Conservation (phyloP, 2,113 vertebrate genomes). For the Cottus gobio region DNA sequence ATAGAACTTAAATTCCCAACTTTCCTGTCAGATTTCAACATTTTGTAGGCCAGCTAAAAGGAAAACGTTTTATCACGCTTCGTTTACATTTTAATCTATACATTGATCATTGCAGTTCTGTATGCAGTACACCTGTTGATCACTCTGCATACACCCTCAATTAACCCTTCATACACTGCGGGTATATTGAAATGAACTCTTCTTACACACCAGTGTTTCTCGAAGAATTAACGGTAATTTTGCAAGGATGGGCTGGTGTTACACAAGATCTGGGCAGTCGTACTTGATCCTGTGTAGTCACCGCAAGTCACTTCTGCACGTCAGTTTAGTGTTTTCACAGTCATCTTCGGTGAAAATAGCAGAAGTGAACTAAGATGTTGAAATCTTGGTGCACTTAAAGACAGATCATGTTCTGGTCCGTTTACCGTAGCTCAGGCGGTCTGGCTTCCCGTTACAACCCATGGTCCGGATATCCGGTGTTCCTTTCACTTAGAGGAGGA, state of each 20-base stretch:
- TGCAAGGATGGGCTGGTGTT: constrained; percentile 66
- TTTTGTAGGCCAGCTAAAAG: neutral
- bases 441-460: constrained; percentile 73
- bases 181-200: constrained; percentile 14
- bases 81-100: neutral
- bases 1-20: neutral
- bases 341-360: constrained; percentile 73
- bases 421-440: constrained; percentile 75
- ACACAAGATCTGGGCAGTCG: constrained; percentile 70
- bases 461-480: constrained; percentile 64
- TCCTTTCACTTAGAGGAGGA: constrained; percentile 58
- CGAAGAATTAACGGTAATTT: constrained; percentile 50
- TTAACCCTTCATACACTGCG: neutral
- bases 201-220: constrained; percentile 7
- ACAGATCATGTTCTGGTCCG: constrained; percentile 63
- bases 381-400: constrained; percentile 77
- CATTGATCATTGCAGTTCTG: neutral
- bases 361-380: constrained; percentile 80
- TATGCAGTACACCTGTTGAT: neutral
- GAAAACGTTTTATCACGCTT: neutral
- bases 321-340: constrained; percentile 69
- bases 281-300: constrained; percentile 68
- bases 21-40: neutral
- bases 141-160: neutral
- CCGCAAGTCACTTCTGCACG: constrained; percentile 76